Base-by-base conservation (phyloP, 2,888 invertebrate genomes). In the Drosophila anomalata region DNA sequence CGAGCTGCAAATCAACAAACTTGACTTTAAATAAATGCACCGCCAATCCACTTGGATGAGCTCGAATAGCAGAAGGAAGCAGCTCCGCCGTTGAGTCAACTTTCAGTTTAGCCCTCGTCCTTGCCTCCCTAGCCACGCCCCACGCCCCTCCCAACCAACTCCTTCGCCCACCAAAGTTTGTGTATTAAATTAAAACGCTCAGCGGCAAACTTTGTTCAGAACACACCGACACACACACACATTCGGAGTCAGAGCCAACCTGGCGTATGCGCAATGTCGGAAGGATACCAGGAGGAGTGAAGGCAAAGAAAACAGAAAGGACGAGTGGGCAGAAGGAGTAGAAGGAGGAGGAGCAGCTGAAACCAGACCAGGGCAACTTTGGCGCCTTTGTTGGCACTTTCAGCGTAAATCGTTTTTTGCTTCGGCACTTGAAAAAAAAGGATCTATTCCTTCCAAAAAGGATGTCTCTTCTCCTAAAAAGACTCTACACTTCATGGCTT, bases 181-280 rank as follows among this genome's bases (percentile, higher is more conserved):
- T 87, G 87, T 87, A 87, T 87, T 84, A 88, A 84, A 84, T 84
- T 84, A 88, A 87, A 84, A 87, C 74, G 87, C 82, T 76, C 76
- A 71, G 87, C 74, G 74, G 62, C 56, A 77, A 82, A 86, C 57
- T 83, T 86, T 86, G 60, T 55, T 31, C 39, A 14, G 14, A 22
- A 60, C 33, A 70, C 61, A 55, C 58, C 33, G 1, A 26, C 26
- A 26, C 7, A 26, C 26, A 26, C 20, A 14, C 53, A 20, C 36
- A n/a, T 51, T 31, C 36, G 36, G 44, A 62, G 53, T 46, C 69
- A 57, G 33, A 46, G 54, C 48, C 56, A 63, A 78, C 84, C 67
- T 72, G 78, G 76, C 87, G 78, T 75, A 80, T 77, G 62, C 72
- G 74, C 70, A 66, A 50, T 75, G 63, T 50, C 22, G 9, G 26